These are phyloP conservation scores for Prunella strophiata DNA, from an alignment of 2,797 vertebrate species.

Conservation along the genomic window DNA sequence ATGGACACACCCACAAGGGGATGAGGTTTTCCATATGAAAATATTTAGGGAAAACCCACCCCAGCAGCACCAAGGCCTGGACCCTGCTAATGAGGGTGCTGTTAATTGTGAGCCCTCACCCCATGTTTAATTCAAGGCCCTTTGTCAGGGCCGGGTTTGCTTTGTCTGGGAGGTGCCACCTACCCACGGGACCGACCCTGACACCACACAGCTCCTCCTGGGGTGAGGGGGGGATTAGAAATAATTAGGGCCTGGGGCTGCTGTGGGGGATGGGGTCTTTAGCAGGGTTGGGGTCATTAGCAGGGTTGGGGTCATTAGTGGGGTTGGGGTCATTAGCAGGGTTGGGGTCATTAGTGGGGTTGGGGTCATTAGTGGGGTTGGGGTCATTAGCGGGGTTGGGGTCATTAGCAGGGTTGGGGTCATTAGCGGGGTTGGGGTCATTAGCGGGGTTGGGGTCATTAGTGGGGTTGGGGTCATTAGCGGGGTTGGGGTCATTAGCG, in stretches of 20 bases:
- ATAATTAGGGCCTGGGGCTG: background rate
- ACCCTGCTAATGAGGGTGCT: background rate
- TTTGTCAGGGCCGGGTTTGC: background rate
- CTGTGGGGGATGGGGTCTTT: rapidly evolving
- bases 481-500: too few species aligned
- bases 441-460: background rate
- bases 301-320: too few species aligned
- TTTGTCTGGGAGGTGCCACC: background rate
- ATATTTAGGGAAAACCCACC: background rate
- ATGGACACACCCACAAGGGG: rapidly evolving
- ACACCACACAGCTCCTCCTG: rapidly evolving
- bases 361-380: too few species aligned
- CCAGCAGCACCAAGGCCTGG: background rate
- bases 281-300: background rate
- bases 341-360: background rate
- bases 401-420: background rate
- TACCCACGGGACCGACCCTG: background rate
- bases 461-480: too few species aligned
- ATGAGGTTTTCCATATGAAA: rapidly evolving
- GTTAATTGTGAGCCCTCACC: background rate
- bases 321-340: too few species aligned
- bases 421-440: too few species aligned
- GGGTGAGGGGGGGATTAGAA: background rate
- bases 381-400: background rate
- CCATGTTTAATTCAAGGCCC: slow-evolving; percentile 21